These are phyloP conservation scores for Zootoca vivipara DNA, from an alignment of 2,113 vertebrate species.

Conservation along the genomic window DNA sequence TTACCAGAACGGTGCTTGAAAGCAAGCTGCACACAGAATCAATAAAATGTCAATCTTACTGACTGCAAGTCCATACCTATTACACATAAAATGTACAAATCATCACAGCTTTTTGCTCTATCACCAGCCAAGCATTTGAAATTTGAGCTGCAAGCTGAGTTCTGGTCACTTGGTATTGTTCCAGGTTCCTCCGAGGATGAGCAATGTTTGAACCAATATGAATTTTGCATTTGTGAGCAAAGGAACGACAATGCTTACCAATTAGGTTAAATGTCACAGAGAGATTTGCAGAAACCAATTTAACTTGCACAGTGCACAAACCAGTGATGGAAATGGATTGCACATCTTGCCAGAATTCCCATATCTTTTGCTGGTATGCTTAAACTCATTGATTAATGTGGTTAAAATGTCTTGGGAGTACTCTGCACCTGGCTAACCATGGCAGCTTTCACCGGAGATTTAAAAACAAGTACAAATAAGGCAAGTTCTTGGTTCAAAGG, in stretches of 20 bases:
- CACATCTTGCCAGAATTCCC: neutral
- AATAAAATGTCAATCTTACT: too few species aligned
- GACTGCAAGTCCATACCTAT: neutral
- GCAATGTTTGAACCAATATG: neutral
- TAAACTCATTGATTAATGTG: neutral
- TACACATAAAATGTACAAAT: neutral
- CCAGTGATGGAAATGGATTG: neutral
- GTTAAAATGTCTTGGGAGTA: neutral
- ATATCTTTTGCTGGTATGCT: neutral
- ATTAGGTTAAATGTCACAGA: neutral
- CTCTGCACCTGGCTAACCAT: neutral
- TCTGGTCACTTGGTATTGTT: neutral
- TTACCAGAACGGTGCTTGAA: neutral
- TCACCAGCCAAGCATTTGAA: neutral
- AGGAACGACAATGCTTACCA: neutral
- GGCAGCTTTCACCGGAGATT: neutral
- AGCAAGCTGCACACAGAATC: neutral
- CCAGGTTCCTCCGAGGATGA: neutral
- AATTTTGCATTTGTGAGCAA: neutral
- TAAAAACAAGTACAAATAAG: neutral
- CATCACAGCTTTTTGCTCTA: neutral
- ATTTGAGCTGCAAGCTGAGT: neutral
- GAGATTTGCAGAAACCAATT: neutral
- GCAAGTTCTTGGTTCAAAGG: neutral
- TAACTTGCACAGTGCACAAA: neutral